Evolutionary conservation across 2,113 vertebrate genomes (phyloP), one percentile per base, ranked within the genome.

Genomic region (Rousettus leschenaultii): DNA sequence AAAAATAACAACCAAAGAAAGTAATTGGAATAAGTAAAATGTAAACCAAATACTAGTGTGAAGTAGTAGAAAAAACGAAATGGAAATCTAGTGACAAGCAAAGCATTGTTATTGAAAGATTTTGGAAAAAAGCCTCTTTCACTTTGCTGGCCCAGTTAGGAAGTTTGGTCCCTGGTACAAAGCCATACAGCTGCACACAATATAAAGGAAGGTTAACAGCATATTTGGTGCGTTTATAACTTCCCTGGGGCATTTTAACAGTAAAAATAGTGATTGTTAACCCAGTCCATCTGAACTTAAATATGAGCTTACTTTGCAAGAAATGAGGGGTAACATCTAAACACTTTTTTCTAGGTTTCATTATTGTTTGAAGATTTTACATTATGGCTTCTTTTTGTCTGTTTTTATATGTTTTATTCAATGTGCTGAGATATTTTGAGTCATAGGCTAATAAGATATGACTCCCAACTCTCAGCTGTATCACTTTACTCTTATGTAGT

Each of bases 181-280:
- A 98, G 98, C 98, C 98, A 98, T 98, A 97, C 99, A 99, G 98
- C 99, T 99, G 98, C 98, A 98, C 98, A 98, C 98, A 98, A 98
- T 98, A 98, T 99, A 98, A 98, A 98, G 97, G 98, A 98, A 98
- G 98, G 98, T 98, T 98, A 98, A 98, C 97, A 98, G 98, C 98
- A 98, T 98, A 98, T 98, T 99, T 98, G 98, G 97, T 98, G 98
- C 97, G 93, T 99, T 99, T 98, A 99, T 98, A 98, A 98, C 98
- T 98, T 99, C 98, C 98, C 98, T 94, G 40, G 98, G 98, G 98
- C 98, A 98, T 98, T 98, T 99, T 98, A 98, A 98, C 98, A 99
- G 99, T 98, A 98, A 99, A 99, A 98, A 98, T 98, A 98, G 98
- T 98, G 97, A 98, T 98, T 98, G 98, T 98, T 98, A 99, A 98